phyloP scores from a whole-genome alignment of 2,888 invertebrate genomes.

The Aphidius colemani region DNA sequence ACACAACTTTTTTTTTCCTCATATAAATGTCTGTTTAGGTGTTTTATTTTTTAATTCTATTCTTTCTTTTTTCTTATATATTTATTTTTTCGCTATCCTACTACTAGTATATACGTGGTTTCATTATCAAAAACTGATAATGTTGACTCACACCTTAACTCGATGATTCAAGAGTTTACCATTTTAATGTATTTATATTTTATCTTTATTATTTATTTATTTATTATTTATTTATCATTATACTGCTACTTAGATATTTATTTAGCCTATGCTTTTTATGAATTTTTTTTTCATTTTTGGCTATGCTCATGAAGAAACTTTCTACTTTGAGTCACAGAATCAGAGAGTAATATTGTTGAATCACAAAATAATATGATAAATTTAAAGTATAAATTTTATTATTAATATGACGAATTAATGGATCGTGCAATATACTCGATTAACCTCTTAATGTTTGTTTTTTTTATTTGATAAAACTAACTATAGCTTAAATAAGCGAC shows the following conservation, averaged over 20 bases:
- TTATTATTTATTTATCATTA: too few relatives aligned
- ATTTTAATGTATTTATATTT: neutral
- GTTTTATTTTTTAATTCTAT: conserved; percentile 7
- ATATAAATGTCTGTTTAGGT: conserved; percentile 3
- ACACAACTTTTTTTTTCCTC: conserved; percentile 23
- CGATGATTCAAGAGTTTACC: too few relatives aligned
- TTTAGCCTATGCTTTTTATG: too few relatives aligned
- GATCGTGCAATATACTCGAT: neutral
- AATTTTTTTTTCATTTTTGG: too few relatives aligned
- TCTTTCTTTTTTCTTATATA: neutral
- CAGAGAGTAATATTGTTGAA: too few relatives aligned
- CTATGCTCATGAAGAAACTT: too few relatives aligned
- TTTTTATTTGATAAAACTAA: neutral
- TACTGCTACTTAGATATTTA: too few relatives aligned
- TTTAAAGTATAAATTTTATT: neutral
- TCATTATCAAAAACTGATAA: too few relatives aligned
- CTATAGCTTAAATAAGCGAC: conserved; percentile 2
- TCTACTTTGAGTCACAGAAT: too few relatives aligned
- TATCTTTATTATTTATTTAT: neutral
- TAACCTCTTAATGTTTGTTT: neutral
- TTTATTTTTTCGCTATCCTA: neutral
- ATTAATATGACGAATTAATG: too few relatives aligned
- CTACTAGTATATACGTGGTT: too few relatives aligned
- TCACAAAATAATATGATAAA: neutral
- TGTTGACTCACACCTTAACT: too few relatives aligned